A percentile compares a stretch with the other conserved stretches of the same genome.
Evolutionary conservation across 2,113 vertebrate species (phyloP).

Genomic region (Alethe castanea): DNA sequence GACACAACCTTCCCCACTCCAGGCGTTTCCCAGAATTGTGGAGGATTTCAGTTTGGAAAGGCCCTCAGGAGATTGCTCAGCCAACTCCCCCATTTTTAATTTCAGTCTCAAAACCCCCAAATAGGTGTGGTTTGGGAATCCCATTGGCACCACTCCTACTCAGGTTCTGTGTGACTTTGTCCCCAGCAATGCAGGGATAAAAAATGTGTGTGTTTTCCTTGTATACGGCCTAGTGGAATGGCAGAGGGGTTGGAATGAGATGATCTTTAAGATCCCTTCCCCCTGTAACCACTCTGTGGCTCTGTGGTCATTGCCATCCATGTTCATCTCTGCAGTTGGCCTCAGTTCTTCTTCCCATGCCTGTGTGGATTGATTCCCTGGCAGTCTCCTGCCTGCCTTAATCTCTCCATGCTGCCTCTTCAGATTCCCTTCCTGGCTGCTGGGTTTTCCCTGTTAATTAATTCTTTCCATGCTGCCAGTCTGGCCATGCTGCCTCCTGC

Average conservation of each 20-base stretch:
- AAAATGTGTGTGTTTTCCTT: neutral
- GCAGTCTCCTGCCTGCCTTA: neutral
- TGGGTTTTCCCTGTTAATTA: neutral
- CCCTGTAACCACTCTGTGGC: neutral
- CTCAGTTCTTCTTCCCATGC: neutral
- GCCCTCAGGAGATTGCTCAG: neutral
- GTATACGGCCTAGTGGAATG: neutral
- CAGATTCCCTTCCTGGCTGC: neutral
- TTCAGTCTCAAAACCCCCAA: neutral
- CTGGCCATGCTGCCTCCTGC: neutral
- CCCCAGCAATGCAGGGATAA: neutral
- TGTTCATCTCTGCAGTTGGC: neutral
- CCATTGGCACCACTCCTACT: neutral
- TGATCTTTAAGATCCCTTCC: neutral
- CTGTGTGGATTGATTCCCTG: neutral
- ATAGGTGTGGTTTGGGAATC: neutral
- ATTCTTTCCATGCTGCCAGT: neutral
- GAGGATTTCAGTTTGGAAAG: neutral
- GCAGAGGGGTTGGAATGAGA: neutral
- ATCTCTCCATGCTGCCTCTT: conserved; percentile 1
- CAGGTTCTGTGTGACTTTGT: neutral
- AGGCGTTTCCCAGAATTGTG: neutral
- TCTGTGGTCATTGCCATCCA: neutral
- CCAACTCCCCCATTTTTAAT: neutral
- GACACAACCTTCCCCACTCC: neutral